Base-by-base conservation (phyloP, 2,113 vertebrate species). In the Holacanthus passer region DNA sequence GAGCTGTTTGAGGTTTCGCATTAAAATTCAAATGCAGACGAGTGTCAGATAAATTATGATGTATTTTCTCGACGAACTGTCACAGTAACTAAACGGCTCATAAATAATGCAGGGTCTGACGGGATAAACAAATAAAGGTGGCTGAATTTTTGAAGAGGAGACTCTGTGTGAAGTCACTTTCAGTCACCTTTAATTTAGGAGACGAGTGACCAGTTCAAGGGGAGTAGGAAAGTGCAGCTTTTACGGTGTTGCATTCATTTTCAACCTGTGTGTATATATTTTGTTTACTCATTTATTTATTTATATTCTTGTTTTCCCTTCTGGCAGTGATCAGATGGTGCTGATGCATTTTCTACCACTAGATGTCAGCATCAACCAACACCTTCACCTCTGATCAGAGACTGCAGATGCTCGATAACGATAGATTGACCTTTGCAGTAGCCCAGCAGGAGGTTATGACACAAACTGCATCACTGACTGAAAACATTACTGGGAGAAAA, bases 361-460 rank as follows among this genome's bases (percentile, higher is more conserved):
- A 92, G 92, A 90, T 92, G 92, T 89, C 92, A 92, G 85, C 81
- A 90, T 82, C 76, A 85, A 55, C 81, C 88, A 89, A 43, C 80
- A 72, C 19, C 90, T 73, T 78, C 70, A 73, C 71, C 85, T 87
- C 63, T 50, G 83, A 85, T 73, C 31, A 52, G 13, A 7, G 9
- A 35, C 8, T 32, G 47, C 2, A 20, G 65, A 63, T 50, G 37
- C 27, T 55, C 5, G 10, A 58, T 41, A 35, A 59, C 31, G 37
- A 71, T 8, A 17, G 16, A n/a, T 39, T 69, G 75, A 73, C 53
- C 72, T 63, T 63, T 39, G 8, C 24, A 60, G 3, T 0, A 29
- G 13, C 24, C 7, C 29, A 7, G 12, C 24, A 39, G 0, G n/a
- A 5, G 1, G 17, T 29, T 7, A 2, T 24, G n/a, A 24, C 13